Conservation (phyloP, 2,888 invertebrate species). For the Actias luna region DNA sequence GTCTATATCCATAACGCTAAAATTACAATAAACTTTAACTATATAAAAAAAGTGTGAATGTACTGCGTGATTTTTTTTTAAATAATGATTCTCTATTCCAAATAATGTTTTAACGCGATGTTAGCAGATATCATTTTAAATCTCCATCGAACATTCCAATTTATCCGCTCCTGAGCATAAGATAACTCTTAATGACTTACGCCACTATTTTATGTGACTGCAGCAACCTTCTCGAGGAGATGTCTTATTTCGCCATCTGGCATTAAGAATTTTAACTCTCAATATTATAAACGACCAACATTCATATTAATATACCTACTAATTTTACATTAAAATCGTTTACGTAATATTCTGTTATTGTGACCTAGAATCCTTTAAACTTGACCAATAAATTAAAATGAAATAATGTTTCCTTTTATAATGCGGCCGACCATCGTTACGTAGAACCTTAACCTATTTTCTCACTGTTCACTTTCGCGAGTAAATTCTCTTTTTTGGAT, state of each 20-base stretch:
- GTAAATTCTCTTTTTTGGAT: slow-evolving; percentile 6
- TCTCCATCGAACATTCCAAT: background rate
- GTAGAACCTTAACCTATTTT: background rate
- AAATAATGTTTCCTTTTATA: background rate
- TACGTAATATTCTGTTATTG: background rate
- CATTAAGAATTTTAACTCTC: background rate
- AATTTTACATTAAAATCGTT: background rate
- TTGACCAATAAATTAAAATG: background rate
- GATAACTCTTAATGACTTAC: background rate
- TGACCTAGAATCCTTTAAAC: slow-evolving; percentile 5
- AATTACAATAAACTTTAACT: too few relatives aligned
- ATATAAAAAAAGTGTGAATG: too few relatives aligned
- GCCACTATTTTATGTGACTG: background rate
- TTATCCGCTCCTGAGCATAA: background rate
- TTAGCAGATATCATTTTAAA: background rate
- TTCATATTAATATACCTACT: background rate
- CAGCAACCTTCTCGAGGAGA: background rate
- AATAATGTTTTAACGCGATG: too few relatives aligned
- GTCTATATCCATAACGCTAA: too few relatives aligned
- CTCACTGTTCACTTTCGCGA: background rate
- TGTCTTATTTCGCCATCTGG: background rate
- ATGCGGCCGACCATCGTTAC: background rate
- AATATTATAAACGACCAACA: background rate
- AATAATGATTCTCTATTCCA: too few relatives aligned
- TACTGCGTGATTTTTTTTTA: too few relatives aligned